phyloP scores from a whole-genome alignment of 2,797 vertebrate genomes.

The Diplodus sargus region DNA sequence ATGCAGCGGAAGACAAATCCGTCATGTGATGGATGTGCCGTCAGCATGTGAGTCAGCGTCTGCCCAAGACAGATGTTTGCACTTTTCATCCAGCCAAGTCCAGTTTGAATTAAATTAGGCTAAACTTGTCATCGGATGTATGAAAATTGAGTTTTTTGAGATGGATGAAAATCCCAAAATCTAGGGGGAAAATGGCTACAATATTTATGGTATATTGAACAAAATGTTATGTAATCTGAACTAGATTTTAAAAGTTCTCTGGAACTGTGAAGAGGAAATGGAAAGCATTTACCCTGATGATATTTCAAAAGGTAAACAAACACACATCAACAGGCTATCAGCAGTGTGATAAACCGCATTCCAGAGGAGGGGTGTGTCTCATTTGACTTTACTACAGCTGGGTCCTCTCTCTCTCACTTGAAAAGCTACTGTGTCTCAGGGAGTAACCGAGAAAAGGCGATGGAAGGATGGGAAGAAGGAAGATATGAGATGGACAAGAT shows the following conservation, averaged over 20 bases:
- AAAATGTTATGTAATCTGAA: background rate
- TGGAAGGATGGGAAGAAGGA: background rate
- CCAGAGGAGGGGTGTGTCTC: slow-evolving; percentile 49
- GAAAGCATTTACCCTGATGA: slow-evolving; percentile 6
- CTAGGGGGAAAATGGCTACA: background rate
- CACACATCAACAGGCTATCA: slow-evolving; percentile 52
- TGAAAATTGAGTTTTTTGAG: background rate
- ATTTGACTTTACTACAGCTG: slow-evolving; percentile 7
- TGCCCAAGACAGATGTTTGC: slow-evolving; percentile 19
- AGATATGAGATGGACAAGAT: background rate
- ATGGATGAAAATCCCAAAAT: background rate
- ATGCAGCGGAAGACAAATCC: background rate
- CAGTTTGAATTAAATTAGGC: slow-evolving; percentile 1
- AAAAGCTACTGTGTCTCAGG: slow-evolving; percentile 8
- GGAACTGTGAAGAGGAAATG: slow-evolving; percentile 12
- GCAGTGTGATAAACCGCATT: slow-evolving; percentile 56
- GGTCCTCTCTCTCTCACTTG: slow-evolving; percentile 2
- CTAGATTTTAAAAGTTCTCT: slow-evolving; percentile 11
- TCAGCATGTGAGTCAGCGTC: slow-evolving; percentile 7
- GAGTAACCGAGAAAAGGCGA: background rate
- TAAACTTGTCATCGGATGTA: background rate
- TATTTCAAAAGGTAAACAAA: slow-evolving; percentile 54
- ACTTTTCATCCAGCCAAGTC: slow-evolving; percentile 15
- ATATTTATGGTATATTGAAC: background rate
- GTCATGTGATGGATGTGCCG: slow-evolving; percentile 8